A percentile compares a stretch with the other conserved stretches of the same genome.
These are phyloP conservation scores for Tinea trinotella DNA, from an alignment of 2,888 invertebrate species.

Conservation along the genomic window DNA sequence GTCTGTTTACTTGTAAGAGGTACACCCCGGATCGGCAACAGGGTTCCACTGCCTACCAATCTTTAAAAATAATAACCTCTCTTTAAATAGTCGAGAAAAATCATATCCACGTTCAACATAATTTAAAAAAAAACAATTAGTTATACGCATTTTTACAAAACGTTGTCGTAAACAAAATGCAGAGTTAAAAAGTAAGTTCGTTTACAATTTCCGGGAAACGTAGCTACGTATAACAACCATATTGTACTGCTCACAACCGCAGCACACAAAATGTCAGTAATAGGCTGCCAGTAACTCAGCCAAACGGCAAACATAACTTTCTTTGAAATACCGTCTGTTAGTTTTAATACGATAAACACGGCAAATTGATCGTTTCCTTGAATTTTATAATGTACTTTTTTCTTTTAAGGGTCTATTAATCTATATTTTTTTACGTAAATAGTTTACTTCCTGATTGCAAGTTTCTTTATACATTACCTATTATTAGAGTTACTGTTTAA, in stretches of 20 bases:
- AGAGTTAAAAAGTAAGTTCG: neutral
- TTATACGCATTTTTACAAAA: neutral
- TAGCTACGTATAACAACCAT: slow-evolving; percentile 2
- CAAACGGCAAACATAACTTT: neutral
- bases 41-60: too few species aligned
- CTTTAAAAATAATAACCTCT: too few species aligned
- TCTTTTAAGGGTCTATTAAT: neutral
- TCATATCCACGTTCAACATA: too few species aligned
- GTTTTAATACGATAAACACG: slow-evolving; percentile 8
- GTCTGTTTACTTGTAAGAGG: too few species aligned
- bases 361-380: neutral
- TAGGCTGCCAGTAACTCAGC: neutral
- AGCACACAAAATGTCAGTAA: slow-evolving; percentile 4
- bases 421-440: too few species aligned
- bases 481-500: too few species aligned
- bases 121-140: too few species aligned
- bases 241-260: neutral
- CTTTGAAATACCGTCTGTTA: slow-evolving; percentile 14
- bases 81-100: too few species aligned
- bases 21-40: too few species aligned
- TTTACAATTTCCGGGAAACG: slow-evolving; percentile 3
- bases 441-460: too few species aligned
- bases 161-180: neutral
- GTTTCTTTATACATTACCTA: too few species aligned
- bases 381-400: neutral